These are phyloP conservation scores for Callaeas wilsoni DNA, from an alignment of 2,113 vertebrate genomes.

Conservation along the genomic window DNA sequence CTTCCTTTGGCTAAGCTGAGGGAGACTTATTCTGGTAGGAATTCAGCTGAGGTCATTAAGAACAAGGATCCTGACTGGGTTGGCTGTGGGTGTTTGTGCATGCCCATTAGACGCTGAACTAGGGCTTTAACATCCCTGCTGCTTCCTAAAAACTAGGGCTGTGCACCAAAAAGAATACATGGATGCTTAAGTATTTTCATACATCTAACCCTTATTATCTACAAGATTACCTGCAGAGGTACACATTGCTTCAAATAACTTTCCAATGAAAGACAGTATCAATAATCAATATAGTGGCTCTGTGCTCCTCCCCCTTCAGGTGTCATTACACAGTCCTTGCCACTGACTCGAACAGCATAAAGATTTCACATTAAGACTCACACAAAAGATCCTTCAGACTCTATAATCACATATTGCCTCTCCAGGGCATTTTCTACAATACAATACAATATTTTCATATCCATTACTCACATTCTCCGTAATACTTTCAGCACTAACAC, in stretches of 20 bases:
- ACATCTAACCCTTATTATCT: not conserved
- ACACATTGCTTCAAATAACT: not conserved
- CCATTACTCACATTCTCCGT: slow-evolving; percentile 25
- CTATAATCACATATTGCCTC: slow-evolving; percentile 46
- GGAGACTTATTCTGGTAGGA: not conserved
- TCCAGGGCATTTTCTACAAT: slow-evolving; percentile 45
- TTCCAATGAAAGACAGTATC: not conserved
- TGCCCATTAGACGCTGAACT: not conserved
- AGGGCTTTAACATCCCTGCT: not conserved
- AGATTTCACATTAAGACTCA: slow-evolving; percentile 44
- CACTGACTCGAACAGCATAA: not conserved
- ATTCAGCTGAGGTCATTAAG: not conserved
- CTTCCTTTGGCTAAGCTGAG: not conserved
- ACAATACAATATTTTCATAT: slow-evolving; percentile 44
- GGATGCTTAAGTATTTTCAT: not conserved
- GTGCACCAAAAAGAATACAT: not conserved
- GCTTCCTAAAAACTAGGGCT: not conserved
- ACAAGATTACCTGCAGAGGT: not conserved
- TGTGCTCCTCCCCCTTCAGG: not conserved
- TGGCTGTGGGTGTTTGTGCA: not conserved
- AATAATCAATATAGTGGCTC: not conserved
- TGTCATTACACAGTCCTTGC: not conserved
- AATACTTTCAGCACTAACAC: slow-evolving; percentile 25
- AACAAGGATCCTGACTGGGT: not conserved
- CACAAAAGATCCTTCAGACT: slow-evolving; percentile 39